Evolutionary conservation across 2,888 invertebrate genomes (phyloP), one percentile per base, ranked within the genome.

Genomic region (Xanthia togata): DNA sequence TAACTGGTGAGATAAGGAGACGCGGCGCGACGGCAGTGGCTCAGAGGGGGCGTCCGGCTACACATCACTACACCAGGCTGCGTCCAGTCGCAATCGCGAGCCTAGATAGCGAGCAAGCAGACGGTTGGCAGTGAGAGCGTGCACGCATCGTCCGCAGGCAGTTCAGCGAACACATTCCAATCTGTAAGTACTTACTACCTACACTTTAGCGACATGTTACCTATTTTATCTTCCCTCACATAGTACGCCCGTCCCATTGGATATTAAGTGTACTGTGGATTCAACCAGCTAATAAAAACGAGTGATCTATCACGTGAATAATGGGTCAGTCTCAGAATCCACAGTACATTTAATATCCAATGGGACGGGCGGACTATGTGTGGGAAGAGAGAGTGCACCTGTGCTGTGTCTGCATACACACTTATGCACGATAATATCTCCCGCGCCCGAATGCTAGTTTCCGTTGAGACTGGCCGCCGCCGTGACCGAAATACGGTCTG

Each of bases 1-100:
- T 53, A 57, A 60, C 38, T 35, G 59, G 14, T 20, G 69, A 65
- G 80, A 78, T 83, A 81, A 83, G 60, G 26, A 55, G 44, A 38
- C 78, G 77, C 62, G 65, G 60, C 47, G 67, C n/a, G 20, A 20
- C 65, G n/a, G 31, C 41, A 65, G 38, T n/a, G 41, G n/a, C 62
- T 62, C 35, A 31, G 65, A 53, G n/a, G 44, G 50, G 44, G 53
- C 63, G 63, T 64, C 26, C 20, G 35, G 12, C 35, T n/a, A 31
- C 11, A 62, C 75, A 55, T 44, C 31, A 53, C 50, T 73, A 44
- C 20, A 64, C 11, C 4, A 31, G n/a, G 17, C n/a, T 12, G 35
- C 35, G 26, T 59, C 20, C 47, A 77, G 62, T 41, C 47, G 17
- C 20, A 14, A 44, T 35, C 50, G 31, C 14, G 55, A 62, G 9